phyloP scores from a whole-genome alignment of 1,140 invertebrate species.

The Zaprionus nigranus region DNA sequence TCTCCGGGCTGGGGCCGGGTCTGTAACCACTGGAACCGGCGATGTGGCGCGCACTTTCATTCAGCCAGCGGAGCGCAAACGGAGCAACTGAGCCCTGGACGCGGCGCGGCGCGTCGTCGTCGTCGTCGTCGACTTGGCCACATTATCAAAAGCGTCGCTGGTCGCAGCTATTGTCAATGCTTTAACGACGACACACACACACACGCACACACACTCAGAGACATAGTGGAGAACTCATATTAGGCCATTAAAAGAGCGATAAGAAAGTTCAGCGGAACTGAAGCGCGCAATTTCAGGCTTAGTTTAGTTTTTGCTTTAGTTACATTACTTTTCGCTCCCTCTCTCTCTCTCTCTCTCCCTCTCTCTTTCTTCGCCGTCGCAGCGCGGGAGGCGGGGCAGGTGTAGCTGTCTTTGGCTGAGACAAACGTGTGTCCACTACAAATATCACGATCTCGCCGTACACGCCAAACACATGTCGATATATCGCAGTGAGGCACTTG shows the following conservation, averaged over 20 bases:
- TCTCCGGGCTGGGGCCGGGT: conserved; percentile 44
- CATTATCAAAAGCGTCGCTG: conserved; percentile 63
- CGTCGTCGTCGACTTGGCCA: conserved; percentile 43
- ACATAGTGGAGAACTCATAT: conserved; percentile 64
- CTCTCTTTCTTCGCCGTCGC: neutral
- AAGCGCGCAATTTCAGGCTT: conserved; percentile 81
- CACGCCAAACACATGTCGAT: conserved; percentile 64
- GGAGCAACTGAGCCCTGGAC: conserved; percentile 27
- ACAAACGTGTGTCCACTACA: conserved; percentile 77
- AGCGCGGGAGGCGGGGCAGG: neutral
- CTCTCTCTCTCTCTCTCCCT: neutral
- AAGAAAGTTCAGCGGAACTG: conserved; percentile 82
- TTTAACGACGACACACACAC: conserved; percentile 32
- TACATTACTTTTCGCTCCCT: conserved; percentile 5
- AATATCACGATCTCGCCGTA: conserved; percentile 76
- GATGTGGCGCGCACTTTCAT: conserved; percentile 50
- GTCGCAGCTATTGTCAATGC: conserved; percentile 62
- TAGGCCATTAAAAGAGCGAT: conserved; percentile 80
- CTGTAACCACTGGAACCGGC: conserved; percentile 59
- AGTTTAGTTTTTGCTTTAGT: conserved; percentile 55
- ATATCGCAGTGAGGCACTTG: conserved; percentile 30
- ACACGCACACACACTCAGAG: conserved; percentile 5
- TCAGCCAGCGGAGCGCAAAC: conserved; percentile 77
- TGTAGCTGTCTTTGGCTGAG: conserved; percentile 18
- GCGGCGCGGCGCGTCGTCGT: neutral